Evolutionary conservation across 2,888 invertebrate species (phyloP).

Genomic region (Craniophora ligustri): DNA sequence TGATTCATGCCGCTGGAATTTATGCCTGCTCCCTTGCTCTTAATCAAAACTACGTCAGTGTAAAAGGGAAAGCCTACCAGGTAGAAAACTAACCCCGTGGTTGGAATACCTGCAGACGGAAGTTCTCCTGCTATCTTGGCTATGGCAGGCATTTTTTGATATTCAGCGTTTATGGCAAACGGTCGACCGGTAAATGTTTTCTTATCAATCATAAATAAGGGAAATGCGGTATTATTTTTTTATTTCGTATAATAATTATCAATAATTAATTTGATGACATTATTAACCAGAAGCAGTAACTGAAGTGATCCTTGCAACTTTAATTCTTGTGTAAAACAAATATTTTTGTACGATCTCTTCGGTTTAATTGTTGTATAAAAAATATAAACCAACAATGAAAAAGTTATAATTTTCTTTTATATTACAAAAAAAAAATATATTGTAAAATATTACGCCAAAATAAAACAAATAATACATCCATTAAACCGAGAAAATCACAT

Average conservation of each 20-base stretch:
- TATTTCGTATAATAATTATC: background rate
- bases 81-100: conserved; percentile 75
- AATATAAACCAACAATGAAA: too few relatives aligned
- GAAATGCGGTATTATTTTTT: conserved; percentile 2
- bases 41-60: conserved; percentile 79
- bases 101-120: conserved; percentile 71
- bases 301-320: too few relatives aligned
- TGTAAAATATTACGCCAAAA: conserved; percentile 12
- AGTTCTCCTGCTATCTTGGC: conserved; percentile 67
- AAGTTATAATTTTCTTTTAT: too few relatives aligned
- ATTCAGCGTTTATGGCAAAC: conserved; percentile 11
- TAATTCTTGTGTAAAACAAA: too few relatives aligned
- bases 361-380: too few relatives aligned
- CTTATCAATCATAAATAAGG: conserved; percentile 1
- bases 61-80: conserved; percentile 77
- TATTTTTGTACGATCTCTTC: too few relatives aligned
- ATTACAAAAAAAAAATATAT: too few relatives aligned
- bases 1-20: conserved; percentile 85
- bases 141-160: conserved; percentile 65
- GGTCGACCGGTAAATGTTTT: background rate
- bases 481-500: background rate
- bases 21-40: conserved; percentile 84
- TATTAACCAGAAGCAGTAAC: too few relatives aligned
- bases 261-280: background rate
- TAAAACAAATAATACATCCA: background rate